These are phyloP conservation scores for Alosa sapidissima DNA, from an alignment of 2,797 vertebrate species.

Conservation along the genomic window DNA sequence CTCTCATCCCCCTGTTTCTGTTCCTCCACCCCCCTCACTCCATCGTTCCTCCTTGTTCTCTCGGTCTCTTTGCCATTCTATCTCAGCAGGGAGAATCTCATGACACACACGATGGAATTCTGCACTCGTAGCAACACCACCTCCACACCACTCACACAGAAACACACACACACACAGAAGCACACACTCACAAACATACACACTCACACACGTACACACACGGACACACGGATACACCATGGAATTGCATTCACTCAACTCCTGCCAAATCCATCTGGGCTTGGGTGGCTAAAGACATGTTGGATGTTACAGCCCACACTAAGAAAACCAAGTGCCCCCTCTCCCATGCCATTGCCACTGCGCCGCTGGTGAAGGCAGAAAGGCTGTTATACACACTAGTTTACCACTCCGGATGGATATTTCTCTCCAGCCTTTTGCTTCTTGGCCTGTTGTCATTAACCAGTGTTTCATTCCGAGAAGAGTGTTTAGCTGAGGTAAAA, in stretches of 20 bases:
- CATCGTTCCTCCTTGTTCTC: background rate
- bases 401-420: background rate
- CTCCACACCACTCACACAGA: slow-evolving; percentile 46
- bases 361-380: background rate
- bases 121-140: slow-evolving; percentile 66
- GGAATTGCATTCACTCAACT: slow-evolving; percentile 30
- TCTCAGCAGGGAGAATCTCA: slow-evolving; percentile 62
- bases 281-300: slow-evolving; percentile 34
- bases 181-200: slow-evolving; percentile 35
- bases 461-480: background rate
- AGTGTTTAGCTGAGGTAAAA: background rate
- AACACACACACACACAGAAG: slow-evolving; percentile 45
- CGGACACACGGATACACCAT: slow-evolving; percentile 45
- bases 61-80: slow-evolving; percentile 17
- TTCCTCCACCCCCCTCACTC: slow-evolving; percentile 15
- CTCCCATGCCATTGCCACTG: background rate
- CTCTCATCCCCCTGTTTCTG: slow-evolving; percentile 1
- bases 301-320: slow-evolving; percentile 24
- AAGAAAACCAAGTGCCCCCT: background rate
- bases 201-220: slow-evolving; percentile 34
- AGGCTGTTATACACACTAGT: slow-evolving; percentile 12
- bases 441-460: background rate
- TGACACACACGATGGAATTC: slow-evolving; percentile 65
- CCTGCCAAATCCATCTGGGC: slow-evolving; percentile 30
- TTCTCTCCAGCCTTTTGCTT: background rate